Conservation (phyloP, 2,113 vertebrate species). For the Rhinolophus ferrumequinum region DNA sequence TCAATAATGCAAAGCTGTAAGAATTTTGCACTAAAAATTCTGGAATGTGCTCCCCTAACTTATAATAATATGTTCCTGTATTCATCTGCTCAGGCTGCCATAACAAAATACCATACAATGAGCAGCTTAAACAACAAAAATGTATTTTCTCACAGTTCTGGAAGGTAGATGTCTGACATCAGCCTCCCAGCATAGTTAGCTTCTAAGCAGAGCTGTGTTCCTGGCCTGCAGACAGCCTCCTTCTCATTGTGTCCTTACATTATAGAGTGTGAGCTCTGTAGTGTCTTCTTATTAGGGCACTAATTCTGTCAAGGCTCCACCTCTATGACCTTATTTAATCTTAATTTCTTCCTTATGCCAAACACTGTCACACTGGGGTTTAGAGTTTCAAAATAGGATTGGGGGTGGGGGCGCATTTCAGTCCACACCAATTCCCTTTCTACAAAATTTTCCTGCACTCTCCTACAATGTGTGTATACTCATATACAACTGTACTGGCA, state of each 20-base stretch:
- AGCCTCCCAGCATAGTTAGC: fast-evolving
- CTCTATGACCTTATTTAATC: background rate
- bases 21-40: background rate
- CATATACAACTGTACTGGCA: too few relatives aligned
- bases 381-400: background rate
- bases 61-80: background rate
- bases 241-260: background rate
- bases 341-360: background rate
- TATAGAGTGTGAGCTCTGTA: background rate
- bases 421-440: background rate
- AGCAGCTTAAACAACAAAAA: background rate
- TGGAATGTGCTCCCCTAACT: background rate
- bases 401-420: background rate
- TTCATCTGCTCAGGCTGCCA: background rate
- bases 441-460: background rate
- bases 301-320: background rate
- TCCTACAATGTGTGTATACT: background rate
- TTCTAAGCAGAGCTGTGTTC: background rate
- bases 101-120: background rate
- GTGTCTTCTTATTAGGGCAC: background rate
- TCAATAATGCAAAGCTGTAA: background rate
- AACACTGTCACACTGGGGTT: background rate
- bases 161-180: background rate
- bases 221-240: background rate
- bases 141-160: background rate